Percentiles rank a stretch among this genome's conserved stretches.
These are phyloP conservation scores for Petromus typicus DNA, from an alignment of 2,113 vertebrate genomes.

Conservation along the genomic window DNA sequence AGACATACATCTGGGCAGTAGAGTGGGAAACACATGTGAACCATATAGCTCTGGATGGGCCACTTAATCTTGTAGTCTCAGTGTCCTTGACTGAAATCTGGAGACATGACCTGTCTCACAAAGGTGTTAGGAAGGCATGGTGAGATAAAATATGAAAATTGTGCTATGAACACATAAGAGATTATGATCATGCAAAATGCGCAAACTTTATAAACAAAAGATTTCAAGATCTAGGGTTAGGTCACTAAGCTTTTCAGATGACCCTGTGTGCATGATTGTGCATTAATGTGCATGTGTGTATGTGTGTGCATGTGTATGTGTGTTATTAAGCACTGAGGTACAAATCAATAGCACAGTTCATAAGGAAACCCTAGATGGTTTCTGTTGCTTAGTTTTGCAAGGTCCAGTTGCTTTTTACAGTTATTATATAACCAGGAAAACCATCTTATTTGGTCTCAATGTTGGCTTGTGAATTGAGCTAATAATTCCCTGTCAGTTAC, in stretches of 20 bases:
- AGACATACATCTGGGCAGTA: not conserved
- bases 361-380: not conserved
- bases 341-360: not conserved
- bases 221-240: not conserved
- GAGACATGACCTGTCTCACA: not conserved
- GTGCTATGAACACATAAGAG: not conserved
- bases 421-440: not conserved
- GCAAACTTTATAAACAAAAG: not conserved
- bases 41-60: not conserved
- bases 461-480: not conserved
- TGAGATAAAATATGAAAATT: not conserved
- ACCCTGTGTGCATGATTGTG: not conserved
- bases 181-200: not conserved
- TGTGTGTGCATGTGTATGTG: not conserved
- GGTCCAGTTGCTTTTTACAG: slow-evolving; percentile 10
- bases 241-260: not conserved
- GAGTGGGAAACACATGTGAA: not conserved
- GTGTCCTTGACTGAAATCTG: slow-evolving; percentile 6
- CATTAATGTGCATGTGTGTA: not conserved
- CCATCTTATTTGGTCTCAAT: not conserved
- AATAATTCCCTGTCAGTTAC: not conserved
- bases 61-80: not conserved
- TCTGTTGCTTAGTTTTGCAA: slow-evolving; percentile 46
- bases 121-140: not conserved
- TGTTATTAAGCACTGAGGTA: not conserved